These are phyloP conservation scores for Nasonia vitripennis DNA, from an alignment of 1,140 invertebrate genomes.

Conservation along the genomic window DNA sequence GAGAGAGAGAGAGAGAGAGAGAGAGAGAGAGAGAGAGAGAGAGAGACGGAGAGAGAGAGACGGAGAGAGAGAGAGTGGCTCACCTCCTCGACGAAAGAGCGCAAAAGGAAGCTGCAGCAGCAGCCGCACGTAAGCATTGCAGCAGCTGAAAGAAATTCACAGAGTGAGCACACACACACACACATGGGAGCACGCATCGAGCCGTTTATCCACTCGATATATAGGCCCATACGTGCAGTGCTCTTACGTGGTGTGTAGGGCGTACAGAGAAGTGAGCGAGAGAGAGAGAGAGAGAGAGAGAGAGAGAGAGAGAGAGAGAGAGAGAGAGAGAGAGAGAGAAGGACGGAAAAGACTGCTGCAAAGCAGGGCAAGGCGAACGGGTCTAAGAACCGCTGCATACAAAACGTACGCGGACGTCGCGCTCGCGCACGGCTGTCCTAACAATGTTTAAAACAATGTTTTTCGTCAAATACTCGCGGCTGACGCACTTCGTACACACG, in stretches of 20 bases:
- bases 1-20: neutral
- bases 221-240: neutral
- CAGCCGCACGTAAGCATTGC: neutral
- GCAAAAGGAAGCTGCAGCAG: neutral
- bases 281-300: slow-evolving; percentile 35
- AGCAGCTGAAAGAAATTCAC: neutral
- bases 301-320: slow-evolving; percentile 32
- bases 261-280: neutral
- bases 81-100: neutral
- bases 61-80: neutral
- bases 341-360: slow-evolving; percentile 9
- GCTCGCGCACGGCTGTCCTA: neutral
- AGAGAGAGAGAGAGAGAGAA: slow-evolving; percentile 44
- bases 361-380: neutral
- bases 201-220: slow-evolving; percentile 37
- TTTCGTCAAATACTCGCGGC: neutral
- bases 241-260: neutral
- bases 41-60: neutral
- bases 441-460: neutral
- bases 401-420: neutral
- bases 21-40: too few species aligned
- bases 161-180: neutral
- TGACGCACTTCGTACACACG: too few species aligned
- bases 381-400: neutral
- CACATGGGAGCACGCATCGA: neutral